These are phyloP conservation scores for Tachysurus fulvidraco DNA, from an alignment of 2,113 vertebrate species.

Conservation along the genomic window DNA sequence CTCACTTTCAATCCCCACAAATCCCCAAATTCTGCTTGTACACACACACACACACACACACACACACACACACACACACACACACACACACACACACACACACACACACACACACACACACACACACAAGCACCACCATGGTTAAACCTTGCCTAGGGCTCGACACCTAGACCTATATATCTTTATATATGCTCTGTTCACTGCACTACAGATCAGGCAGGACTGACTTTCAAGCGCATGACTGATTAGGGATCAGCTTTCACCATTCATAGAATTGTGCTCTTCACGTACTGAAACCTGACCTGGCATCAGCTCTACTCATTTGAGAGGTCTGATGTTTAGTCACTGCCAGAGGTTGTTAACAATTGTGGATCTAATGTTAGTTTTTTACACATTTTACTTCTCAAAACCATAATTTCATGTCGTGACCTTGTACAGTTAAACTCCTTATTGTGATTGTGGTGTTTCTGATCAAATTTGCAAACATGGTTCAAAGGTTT, in stretches of 20 bases:
- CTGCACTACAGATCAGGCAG: slow-evolving; percentile 21
- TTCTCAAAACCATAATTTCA: not conserved
- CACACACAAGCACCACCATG: slow-evolving; percentile 33
- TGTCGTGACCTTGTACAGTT: too few relatives aligned
- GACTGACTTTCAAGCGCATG: slow-evolving; percentile 18
- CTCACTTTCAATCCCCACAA: slow-evolving; percentile 31
- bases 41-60: not conserved
- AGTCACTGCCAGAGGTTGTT: not conserved
- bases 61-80: slow-evolving; percentile 24
- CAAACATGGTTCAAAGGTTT: not conserved
- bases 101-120: not conserved
- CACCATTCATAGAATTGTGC: slow-evolving; percentile 13
- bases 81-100: not conserved
- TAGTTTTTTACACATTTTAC: too few relatives aligned
- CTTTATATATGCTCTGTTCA: slow-evolving; percentile 31
- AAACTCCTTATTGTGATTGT: not conserved
- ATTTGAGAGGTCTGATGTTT: not conserved
- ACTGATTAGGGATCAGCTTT: slow-evolving; percentile 32
- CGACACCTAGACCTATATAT: slow-evolving; percentile 43
- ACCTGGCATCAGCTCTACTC: slow-evolving; percentile 3
- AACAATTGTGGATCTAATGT: not conserved
- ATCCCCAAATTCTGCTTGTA: slow-evolving; percentile 12
- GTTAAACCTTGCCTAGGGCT: slow-evolving; percentile 42
- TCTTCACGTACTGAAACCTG: slow-evolving; percentile 13
- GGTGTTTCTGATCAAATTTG: not conserved